Conservation (phyloP, 1,140 invertebrate genomes). For the Papilio polytes region DNA sequence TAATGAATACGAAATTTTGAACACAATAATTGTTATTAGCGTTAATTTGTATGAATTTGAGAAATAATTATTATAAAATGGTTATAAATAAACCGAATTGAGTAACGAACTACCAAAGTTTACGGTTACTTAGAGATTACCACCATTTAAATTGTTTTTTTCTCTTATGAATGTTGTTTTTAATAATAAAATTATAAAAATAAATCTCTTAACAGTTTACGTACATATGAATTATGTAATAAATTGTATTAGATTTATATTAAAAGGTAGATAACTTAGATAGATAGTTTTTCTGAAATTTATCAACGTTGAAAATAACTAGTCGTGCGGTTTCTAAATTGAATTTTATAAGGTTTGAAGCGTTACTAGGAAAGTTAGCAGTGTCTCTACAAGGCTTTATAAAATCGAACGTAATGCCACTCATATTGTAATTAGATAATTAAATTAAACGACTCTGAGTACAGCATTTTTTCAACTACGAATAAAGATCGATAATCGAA, state of each 20-base stretch:
- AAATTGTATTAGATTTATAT: constrained; percentile 49
- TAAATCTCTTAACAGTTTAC: neutral
- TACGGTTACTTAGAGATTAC: constrained; percentile 38
- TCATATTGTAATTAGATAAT: too few relatives aligned
- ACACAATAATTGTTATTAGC: constrained; percentile 2
- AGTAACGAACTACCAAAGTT: constrained; percentile 36
- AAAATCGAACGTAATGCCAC: too few relatives aligned
- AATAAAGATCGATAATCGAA: too few relatives aligned
- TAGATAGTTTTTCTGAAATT: constrained; percentile 83
- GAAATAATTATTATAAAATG: neutral
- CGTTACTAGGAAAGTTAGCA: constrained; percentile 29
- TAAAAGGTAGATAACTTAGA: constrained; percentile 52
- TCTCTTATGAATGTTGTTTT: constrained; percentile 22
- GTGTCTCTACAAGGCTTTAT: neutral
- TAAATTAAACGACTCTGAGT: too few relatives aligned
- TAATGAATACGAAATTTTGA: neutral
- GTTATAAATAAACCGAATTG: constrained; percentile 8
- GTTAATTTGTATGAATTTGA: neutral
- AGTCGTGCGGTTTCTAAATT: constrained; percentile 65
- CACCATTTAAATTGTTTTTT: constrained; percentile 16
- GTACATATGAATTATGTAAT: constrained; percentile 26
- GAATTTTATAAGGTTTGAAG: constrained; percentile 48
- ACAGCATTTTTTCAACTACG: too few relatives aligned
- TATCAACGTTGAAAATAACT: constrained; percentile 78
- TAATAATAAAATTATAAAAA: neutral